Base-by-base conservation (phyloP, 2,888 invertebrate genomes). In the Rapana venosa region DNA sequence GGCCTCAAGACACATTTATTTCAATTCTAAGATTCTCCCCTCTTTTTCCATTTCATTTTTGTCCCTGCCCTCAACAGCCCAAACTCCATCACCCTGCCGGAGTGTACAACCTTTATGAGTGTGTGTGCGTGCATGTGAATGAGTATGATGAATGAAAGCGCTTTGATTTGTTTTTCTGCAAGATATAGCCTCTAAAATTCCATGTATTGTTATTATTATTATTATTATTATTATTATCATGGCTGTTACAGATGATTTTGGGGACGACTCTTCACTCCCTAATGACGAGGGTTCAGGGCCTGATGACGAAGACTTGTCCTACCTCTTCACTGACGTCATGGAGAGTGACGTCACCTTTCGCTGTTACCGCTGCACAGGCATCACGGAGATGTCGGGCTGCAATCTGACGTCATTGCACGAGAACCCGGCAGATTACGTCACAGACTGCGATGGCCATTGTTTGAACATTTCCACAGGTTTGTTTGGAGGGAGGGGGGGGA, bases 381-480 rank as follows among this genome's bases (percentile, higher is more conserved):
- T 26, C 56, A 36, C 20, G 15, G 74, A 66, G 30, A 30, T 74
- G 74, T 74, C 89, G 0, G 88, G 81, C 15, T 89, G 89, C 58
- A 84, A 89, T n/a, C 26, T 89, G 85, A 70, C 84, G 74, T 84
- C n/a, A 85, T 66, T 89, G 26, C 66, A n/a, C 17, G 36, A 85
- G 74, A 83, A 32, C 26, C 89, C 74, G 1, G 30, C 17, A 1
- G 89, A 85, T 70, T 89, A 89, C 89, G 26, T 89, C 66, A 89
- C 32, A 13, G 56, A 84, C 35, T 89, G 89, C 77, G 74, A 35
- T 22, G 89, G 89, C 0, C 89, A 84, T n/a, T 89, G 89, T 30
- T n/a, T 89, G 84, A 89, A 89, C 84, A 85, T 89, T 26, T 89
- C 89, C 8, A 56, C 89, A 89, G 89, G 89, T 89, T 22, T 26